Evolutionary conservation across 2,888 invertebrate species (phyloP).

Genomic region (Drosophila limbata): DNA sequence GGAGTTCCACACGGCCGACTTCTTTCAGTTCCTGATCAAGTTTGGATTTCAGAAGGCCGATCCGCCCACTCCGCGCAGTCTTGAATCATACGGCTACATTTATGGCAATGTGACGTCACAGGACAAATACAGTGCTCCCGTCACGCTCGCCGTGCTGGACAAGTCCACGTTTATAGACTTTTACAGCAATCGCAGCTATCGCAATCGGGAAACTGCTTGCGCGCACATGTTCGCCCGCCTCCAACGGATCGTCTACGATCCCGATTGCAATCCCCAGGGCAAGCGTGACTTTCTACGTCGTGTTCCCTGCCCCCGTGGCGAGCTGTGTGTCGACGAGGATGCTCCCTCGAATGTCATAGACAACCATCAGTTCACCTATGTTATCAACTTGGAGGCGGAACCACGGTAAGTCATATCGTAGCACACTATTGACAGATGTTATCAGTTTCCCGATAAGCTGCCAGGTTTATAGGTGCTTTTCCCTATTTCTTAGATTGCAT

Average conservation of each 20-base stretch:
- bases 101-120: conserved; percentile 96
- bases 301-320: conserved; percentile 92
- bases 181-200: conserved; percentile 91
- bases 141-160: conserved; percentile 96
- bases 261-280: conserved; percentile 89
- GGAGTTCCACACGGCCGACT: conserved; percentile 89
- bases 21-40: conserved; percentile 96
- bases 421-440: conserved; percentile 1
- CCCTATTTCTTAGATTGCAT: conserved; percentile 4
- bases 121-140: conserved; percentile 87
- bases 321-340: conserved; percentile 95
- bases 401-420: conserved; percentile 89
- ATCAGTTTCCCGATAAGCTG: conserved; percentile 38
- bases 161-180: conserved; percentile 95
- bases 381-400: conserved; percentile 94
- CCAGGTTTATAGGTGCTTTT: neutral
- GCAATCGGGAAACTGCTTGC: conserved; percentile 91
- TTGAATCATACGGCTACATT: conserved; percentile 95
- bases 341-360: conserved; percentile 93
- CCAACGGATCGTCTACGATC: conserved; percentile 93
- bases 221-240: conserved; percentile 94
- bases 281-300: conserved; percentile 90
- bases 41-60: conserved; percentile 99
- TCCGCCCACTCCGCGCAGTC: conserved; percentile 88
- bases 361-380: conserved; percentile 97